Percentiles rank a stretch among this genome's conserved stretches.
These are phyloP conservation scores for Drosophila arizonae DNA, from an alignment of 1,140 invertebrate species.

Conservation along the genomic window DNA sequence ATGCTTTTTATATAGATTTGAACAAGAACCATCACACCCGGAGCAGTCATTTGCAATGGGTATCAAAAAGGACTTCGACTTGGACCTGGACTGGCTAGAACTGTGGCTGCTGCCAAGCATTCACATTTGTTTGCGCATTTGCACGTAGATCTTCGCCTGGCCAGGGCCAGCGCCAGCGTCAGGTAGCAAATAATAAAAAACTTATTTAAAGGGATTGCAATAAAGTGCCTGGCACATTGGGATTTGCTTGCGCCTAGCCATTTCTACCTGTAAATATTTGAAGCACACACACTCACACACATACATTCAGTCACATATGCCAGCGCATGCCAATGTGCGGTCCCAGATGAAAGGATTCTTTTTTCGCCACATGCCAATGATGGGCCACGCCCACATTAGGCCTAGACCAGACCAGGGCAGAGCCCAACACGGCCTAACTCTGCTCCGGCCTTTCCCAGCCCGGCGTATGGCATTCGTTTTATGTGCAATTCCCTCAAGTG, in stretches of 20 bases:
- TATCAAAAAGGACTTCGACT: slow-evolving; percentile 26
- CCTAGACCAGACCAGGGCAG: not conserved
- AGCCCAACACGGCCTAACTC: not conserved
- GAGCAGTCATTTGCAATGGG: too few relatives aligned
- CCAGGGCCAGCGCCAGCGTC: not conserved
- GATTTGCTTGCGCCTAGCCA: slow-evolving; percentile 76
- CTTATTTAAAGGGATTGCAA: slow-evolving; percentile 80
- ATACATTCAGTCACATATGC: not conserved
- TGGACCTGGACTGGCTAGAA: not conserved
- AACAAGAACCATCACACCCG: too few relatives aligned
- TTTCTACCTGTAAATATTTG: slow-evolving; percentile 73
- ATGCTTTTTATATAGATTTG: too few relatives aligned
- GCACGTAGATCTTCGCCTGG: slow-evolving; percentile 44
- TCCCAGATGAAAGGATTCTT: slow-evolving; percentile 77
- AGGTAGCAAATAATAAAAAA: slow-evolving; percentile 52
- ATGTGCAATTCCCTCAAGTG: slow-evolving; percentile 80
- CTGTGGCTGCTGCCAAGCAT: slow-evolving; percentile 8
- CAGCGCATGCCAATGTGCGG: not conserved
- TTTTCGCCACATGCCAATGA: slow-evolving; percentile 73
- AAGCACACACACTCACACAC: slow-evolving; percentile 18
- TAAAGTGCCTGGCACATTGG: slow-evolving; percentile 79
- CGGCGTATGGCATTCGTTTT: slow-evolving; percentile 61
- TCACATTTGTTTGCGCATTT: slow-evolving; percentile 72
- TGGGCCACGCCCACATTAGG: slow-evolving; percentile 36
- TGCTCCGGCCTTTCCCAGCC: not conserved